phyloP scores from a whole-genome alignment of 2,113 vertebrate species.

The Geococcyx californianus region DNA sequence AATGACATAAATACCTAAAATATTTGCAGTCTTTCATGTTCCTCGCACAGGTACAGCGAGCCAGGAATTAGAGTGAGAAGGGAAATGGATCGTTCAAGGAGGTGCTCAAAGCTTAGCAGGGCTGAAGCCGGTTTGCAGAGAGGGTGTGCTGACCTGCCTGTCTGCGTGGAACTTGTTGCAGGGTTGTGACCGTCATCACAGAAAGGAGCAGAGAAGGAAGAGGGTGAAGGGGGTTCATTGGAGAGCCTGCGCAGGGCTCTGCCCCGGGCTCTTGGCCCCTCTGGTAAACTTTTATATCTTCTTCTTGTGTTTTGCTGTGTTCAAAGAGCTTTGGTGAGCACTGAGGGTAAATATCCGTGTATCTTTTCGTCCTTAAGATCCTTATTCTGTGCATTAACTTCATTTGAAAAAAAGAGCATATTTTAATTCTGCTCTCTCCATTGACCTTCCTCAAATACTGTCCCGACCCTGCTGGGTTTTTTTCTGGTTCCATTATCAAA shows the following conservation, averaged over 20 bases:
- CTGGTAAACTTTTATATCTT: not conserved
- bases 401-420: not conserved
- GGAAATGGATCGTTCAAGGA: not conserved
- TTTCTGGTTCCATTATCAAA: not conserved
- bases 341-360: not conserved
- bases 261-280: not conserved
- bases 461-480: not conserved
- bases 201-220: not conserved
- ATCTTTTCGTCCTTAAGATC: not conserved
- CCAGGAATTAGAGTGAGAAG: not conserved
- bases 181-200: accelerated
- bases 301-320: not conserved
- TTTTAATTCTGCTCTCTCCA: not conserved
- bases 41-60: no score
- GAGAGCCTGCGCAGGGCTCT: not conserved
- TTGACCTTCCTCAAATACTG: not conserved
- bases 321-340: not conserved
- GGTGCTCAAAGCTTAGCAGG: not conserved
- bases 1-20: not conserved
- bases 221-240: not conserved
- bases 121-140: not conserved
- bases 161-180: not conserved
- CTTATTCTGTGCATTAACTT: not conserved
- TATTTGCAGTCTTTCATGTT: not conserved
- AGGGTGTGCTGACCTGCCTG: accelerated